Evolutionary conservation across 2,888 invertebrate species (phyloP).

Genomic region (Acronicta leporina): DNA sequence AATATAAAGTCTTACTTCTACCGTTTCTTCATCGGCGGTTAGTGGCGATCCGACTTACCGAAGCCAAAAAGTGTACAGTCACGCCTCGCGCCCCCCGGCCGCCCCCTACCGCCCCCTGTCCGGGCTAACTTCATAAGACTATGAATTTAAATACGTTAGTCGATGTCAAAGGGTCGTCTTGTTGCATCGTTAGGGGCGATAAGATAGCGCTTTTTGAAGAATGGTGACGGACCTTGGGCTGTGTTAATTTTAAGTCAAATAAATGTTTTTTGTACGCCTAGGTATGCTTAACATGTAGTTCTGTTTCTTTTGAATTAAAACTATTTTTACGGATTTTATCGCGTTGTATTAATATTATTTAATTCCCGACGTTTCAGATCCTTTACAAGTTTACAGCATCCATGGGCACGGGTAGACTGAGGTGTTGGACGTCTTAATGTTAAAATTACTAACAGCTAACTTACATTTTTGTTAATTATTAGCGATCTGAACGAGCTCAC

Average conservation of each 20-base stretch:
- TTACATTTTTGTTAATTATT: too few species aligned
- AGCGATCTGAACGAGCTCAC: too few species aligned
- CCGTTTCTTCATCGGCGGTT: constrained; percentile 48
- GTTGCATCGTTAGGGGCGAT: constrained; percentile 72
- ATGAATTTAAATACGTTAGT: constrained; percentile 89
- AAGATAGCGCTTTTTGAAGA: constrained; percentile 63
- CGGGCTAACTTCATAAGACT: constrained; percentile 88
- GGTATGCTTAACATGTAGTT: too few species aligned
- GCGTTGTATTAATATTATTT: too few species aligned
- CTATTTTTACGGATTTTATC: too few species aligned
- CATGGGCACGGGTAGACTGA: too few species aligned
- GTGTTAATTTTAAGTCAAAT: neutral
- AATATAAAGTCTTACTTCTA: constrained; percentile 54
- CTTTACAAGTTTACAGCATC: too few species aligned
- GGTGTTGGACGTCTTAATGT: too few species aligned
- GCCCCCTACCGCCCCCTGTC: constrained; percentile 55
- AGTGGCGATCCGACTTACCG: constrained; percentile 86
- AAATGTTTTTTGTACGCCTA: too few species aligned
- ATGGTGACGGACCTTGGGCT: neutral
- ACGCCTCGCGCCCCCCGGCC: constrained; percentile 73
- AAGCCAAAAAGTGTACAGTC: constrained; percentile 89
- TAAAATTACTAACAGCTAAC: too few species aligned
- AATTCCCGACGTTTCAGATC: too few species aligned
- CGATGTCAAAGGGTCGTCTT: constrained; percentile 85
- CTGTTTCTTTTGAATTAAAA: too few species aligned